Conservation (phyloP, 1,140 invertebrate species). For the Bombus sibiricus region DNA sequence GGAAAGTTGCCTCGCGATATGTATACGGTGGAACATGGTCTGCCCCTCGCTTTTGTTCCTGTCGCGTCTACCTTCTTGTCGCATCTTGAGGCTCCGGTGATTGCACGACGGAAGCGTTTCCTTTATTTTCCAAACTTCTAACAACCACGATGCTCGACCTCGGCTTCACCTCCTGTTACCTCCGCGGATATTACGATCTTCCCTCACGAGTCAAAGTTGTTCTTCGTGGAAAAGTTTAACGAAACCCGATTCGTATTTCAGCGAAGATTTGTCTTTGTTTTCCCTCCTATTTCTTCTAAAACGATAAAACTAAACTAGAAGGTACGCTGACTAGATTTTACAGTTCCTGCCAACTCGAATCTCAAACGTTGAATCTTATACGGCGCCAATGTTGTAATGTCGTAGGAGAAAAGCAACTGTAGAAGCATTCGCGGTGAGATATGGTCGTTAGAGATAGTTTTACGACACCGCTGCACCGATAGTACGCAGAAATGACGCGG, state of each 20-base stretch:
- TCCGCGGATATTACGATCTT: slow-evolving; percentile 8
- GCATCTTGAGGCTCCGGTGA: slow-evolving; percentile 29
- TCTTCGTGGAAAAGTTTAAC: slow-evolving; percentile 1
- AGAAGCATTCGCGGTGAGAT: slow-evolving; percentile 21
- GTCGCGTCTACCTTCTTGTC: neutral
- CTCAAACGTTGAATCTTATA: slow-evolving; percentile 5
- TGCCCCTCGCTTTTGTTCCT: neutral
- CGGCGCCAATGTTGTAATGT: slow-evolving; percentile 23
- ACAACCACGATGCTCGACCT: neutral
- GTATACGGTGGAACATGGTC: slow-evolving; percentile 20
- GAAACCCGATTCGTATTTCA: slow-evolving; percentile 3
- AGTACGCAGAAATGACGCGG: neutral
- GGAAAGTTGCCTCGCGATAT: slow-evolving; percentile 37
- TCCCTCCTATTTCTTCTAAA: neutral
- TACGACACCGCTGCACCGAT: slow-evolving; percentile 38
- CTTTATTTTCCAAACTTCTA: slow-evolving; percentile 42
- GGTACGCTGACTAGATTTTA: neutral
- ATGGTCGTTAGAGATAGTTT: slow-evolving; percentile 42
- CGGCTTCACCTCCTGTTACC: too few species aligned
- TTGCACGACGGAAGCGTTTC: slow-evolving; percentile 44
- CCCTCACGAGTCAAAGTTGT: neutral
- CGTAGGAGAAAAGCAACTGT: slow-evolving; percentile 5
- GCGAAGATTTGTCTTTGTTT: neutral
- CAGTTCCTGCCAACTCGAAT: too few species aligned
- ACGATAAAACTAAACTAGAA: neutral